Evolutionary conservation across 2,888 invertebrate genomes (phyloP), one percentile per base, ranked within the genome.

Genomic region (Drosophila bunnanda): DNA sequence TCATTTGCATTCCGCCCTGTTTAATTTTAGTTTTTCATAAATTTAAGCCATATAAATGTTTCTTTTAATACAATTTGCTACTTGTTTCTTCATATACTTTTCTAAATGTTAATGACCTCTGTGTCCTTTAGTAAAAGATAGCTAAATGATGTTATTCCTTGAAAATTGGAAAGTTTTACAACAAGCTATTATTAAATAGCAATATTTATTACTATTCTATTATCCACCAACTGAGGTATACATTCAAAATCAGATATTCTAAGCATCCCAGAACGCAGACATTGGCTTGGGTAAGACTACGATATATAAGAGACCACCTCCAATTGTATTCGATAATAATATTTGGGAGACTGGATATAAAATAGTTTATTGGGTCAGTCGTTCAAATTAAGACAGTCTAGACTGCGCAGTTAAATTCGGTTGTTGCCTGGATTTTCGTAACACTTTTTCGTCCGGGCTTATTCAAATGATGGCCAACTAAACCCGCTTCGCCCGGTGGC

Each of bases 401-500:
- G 61, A 68, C 69, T 64, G 75, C 54, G 48, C 67, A 50, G 70
- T 34, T 30, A 32, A 73, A 55, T 55, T 32, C 30, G 38, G 44
- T 13, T 41, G 28, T 54, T 73, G 76, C 36, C 48, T 56, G 44
- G 71, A 70, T 76, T 58, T 77, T 89, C 80, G 73, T 78, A 84
- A 88, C 69, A 69, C 57, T 69, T 70, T 74, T 59, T 65, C 44
- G 72, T 61, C 71, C 72, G 68, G 75, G 76, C 75, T 80, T 82
- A 85, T 89, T 85, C 60, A 88, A 85, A 85, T 85, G 89, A 85
- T 78, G 82, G 78, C 82, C 72, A 75, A 67, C 68, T 66, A 48
- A 74, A 46, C 66, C 54, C 71, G 65, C 54, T 67, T 41, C 43
- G 60, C 22, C 38, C 36, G 60, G 36, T 60, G 60, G 55, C 60